phyloP scores from a whole-genome alignment of 2,113 vertebrate genomes.

The Cichladusa arquata region DNA sequence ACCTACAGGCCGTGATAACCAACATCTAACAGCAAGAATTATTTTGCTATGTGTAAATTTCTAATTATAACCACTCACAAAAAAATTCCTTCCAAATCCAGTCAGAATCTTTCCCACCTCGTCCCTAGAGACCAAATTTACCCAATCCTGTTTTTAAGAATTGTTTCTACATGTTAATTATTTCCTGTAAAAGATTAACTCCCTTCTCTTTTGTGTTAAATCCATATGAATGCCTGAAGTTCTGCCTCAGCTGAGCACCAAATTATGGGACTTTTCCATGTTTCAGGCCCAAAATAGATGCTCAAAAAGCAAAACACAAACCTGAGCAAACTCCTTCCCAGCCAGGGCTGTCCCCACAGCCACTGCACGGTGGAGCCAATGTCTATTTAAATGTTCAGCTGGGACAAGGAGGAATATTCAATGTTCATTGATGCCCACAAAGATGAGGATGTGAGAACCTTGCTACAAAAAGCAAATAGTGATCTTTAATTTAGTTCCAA shows the following conservation, averaged over 20 bases:
- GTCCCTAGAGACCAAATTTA: slow-evolving; percentile 1
- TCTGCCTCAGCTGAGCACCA: not conserved
- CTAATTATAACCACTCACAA: slow-evolving; percentile 32
- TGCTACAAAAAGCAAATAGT: not conserved
- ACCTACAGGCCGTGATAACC: not conserved
- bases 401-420: not conserved
- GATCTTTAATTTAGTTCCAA: not conserved
- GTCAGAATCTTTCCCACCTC: slow-evolving; percentile 2
- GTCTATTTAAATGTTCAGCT: fast-evolving
- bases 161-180: slow-evolving; percentile 44
- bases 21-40: not conserved
- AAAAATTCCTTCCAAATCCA: not conserved
- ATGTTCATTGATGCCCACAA: not conserved
- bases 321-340: not conserved
- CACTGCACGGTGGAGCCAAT: fast-evolving
- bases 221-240: not conserved
- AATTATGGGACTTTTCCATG: not conserved
- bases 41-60: slow-evolving; percentile 1
- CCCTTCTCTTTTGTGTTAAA: not conserved
- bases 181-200: slow-evolving; percentile 27
- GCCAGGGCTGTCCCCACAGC: not conserved
- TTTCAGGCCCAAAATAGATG: not conserved
- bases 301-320: not conserved
- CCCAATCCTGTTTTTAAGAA: not conserved
- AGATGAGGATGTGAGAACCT: not conserved